These are phyloP conservation scores for Poeciliopsis retropinna DNA, from an alignment of 2,113 vertebrate genomes.

Conservation along the genomic window DNA sequence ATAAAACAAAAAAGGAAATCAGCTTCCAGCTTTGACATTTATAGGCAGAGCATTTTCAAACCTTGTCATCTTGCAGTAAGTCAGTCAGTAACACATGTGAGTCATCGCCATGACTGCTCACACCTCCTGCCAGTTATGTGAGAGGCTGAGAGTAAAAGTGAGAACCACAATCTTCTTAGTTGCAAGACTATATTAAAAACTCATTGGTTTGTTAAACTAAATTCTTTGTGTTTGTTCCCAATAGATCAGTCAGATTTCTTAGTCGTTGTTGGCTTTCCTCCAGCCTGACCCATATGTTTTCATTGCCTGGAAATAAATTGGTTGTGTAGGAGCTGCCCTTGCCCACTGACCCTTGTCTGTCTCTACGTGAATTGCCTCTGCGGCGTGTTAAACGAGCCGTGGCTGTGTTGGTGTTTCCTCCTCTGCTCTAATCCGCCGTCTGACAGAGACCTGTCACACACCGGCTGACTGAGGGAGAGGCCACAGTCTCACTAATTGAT, in stretches of 20 bases:
- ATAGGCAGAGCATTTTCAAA: neutral
- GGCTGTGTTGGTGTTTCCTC: slow-evolving; percentile 81
- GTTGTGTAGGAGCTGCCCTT: slow-evolving; percentile 77
- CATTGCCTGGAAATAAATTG: slow-evolving; percentile 72
- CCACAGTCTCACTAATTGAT: slow-evolving; percentile 68
- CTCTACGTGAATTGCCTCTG: slow-evolving; percentile 81
- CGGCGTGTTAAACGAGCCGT: slow-evolving; percentile 81
- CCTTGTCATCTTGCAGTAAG: slow-evolving; percentile 8
- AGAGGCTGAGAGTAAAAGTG: slow-evolving; percentile 44
- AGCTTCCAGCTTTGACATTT: slow-evolving; percentile 2
- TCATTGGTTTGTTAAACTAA: neutral
- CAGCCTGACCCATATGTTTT: slow-evolving; percentile 62
- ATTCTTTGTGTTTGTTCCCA: neutral
- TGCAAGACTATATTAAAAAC: neutral
- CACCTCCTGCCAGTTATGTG: slow-evolving; percentile 29
- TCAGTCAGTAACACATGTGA: slow-evolving; percentile 46
- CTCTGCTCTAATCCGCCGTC: slow-evolving; percentile 81
- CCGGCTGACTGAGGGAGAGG: slow-evolving; percentile 63
- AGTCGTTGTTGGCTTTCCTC: slow-evolving; percentile 34
- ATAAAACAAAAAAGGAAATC: neutral
- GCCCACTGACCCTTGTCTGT: slow-evolving; percentile 70
- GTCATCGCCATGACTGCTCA: slow-evolving; percentile 44
- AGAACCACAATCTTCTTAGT: neutral
- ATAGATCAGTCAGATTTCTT: slow-evolving; percentile 24
- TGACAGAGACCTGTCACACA: slow-evolving; percentile 61